phyloP scores from a whole-genome alignment of 2,888 invertebrate genomes.

The Scaptomyza reducta region DNA sequence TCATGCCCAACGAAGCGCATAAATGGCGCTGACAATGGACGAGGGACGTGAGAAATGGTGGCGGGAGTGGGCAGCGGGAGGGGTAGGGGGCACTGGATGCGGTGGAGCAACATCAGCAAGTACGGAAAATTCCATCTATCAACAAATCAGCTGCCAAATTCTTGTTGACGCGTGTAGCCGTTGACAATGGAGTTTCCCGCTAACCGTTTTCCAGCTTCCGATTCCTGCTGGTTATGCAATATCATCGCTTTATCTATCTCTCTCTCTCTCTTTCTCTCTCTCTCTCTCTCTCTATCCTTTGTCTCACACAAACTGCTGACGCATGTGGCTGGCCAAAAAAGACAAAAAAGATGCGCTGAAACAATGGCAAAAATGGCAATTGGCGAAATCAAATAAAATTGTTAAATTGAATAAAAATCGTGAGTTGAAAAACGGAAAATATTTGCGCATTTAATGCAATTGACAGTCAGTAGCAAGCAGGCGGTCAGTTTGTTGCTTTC shows the following conservation, averaged over 20 bases:
- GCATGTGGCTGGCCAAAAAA: slow-evolving; percentile 43
- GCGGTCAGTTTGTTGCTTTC: slow-evolving; percentile 51
- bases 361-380: slow-evolving; percentile 46
- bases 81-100: slow-evolving; percentile 4
- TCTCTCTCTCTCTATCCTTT: slow-evolving; percentile 2
- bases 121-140: slow-evolving; percentile 72
- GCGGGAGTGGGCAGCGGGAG: too few relatives aligned
- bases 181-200: slow-evolving; percentile 57
- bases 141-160: slow-evolving; percentile 79
- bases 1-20: slow-evolving; percentile 67
- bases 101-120: slow-evolving; percentile 23
- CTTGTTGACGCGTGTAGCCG: slow-evolving; percentile 79
- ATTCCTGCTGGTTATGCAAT: slow-evolving; percentile 66
- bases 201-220: slow-evolving; percentile 11
- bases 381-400: slow-evolving; percentile 75
- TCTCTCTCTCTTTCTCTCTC: slow-evolving; percentile 1
- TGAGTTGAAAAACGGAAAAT: slow-evolving; percentile 70
- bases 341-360: slow-evolving; percentile 24
- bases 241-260: slow-evolving; percentile 34
- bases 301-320: slow-evolving; percentile 57
- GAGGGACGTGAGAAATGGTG: slow-evolving; percentile 15
- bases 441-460: slow-evolving; percentile 76
- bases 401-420: slow-evolving; percentile 79
- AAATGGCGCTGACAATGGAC: slow-evolving; percentile 76
- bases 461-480: slow-evolving; percentile 31